Evolutionary conservation across 2,797 vertebrate species (phyloP), one percentile per base, ranked within the genome.

Genomic region (Aldrovandia affinis): DNA sequence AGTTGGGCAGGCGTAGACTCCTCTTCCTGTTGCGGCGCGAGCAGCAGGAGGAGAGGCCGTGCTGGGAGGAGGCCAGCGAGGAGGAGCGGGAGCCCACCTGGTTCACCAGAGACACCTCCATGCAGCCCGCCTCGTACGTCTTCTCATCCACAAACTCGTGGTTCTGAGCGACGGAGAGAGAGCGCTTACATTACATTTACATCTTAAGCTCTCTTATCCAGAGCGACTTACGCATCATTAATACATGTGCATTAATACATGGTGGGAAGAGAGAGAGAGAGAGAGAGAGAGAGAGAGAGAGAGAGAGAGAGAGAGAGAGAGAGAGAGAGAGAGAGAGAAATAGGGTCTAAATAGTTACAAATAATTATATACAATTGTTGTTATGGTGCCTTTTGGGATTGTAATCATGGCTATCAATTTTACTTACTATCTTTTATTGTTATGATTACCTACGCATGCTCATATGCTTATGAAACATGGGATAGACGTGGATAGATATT

Each of bases 61-160:
- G 83, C 55, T 96, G 96, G 85, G 97, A 96, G 36, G 96, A 96
- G 0, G 96, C 96, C 1, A 95, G 55, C n/a, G 97, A 98, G 2
- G 97, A 96, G 42, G 97, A 96, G 81, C 93, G 94, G 39, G 97
- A 97, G 30, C 94, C 90, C 52, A 95, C 90, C 52, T 95, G 95
- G 28, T 98, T 98, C 85, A 96, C 92, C 4, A 95, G 94, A 0
- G 95, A 93, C 3, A 97, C 94, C 89, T 98, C 97, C 94, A 95
- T 96, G 83, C 95, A 97, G 92, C 94, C 96, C 9, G 94, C 89
- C 88, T 98, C 96, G 0, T 94, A 97, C 8, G 93, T 91, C 91
- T 98, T 97, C 89, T 98, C 98, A 42, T 98, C 97, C 90, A 98
- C 96, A 90, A 99, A 98, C 89, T 98, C 96, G 0, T 98, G 97